These are phyloP conservation scores for Plebejus melissa DNA, from an alignment of 2,888 invertebrate genomes.

Conservation along the genomic window DNA sequence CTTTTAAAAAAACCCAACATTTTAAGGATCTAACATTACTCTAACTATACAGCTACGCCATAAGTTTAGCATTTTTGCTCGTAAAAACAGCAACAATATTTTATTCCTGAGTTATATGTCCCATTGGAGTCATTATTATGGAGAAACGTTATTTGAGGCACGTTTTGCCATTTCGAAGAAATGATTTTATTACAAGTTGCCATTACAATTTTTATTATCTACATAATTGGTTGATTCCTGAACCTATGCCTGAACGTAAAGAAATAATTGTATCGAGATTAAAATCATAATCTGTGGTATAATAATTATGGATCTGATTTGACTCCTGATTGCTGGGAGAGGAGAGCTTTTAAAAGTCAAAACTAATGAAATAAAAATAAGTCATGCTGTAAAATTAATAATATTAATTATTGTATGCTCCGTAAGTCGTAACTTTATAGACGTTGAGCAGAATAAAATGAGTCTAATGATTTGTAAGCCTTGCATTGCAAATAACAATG, in stretches of 20 bases:
- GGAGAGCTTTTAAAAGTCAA: neutral
- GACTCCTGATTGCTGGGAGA: neutral
- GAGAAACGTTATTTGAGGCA: slow-evolving; percentile 19
- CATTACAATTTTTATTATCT: neutral
- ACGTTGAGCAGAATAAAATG: too few relatives aligned
- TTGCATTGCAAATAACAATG: too few relatives aligned
- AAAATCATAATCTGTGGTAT: neutral
- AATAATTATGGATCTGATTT: neutral
- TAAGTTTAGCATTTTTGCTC: neutral
- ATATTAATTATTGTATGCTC: too few relatives aligned
- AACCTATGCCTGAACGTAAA: neutral
- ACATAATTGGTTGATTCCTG: neutral
- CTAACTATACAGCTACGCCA: neutral
- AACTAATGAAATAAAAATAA: neutral
- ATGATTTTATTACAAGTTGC: neutral
- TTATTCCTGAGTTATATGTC: slow-evolving; percentile 6
- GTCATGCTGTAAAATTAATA: neutral
- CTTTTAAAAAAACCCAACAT: too few relatives aligned
- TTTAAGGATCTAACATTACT: too few relatives aligned
- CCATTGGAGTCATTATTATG: slow-evolving; percentile 19
- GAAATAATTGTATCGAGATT: neutral
- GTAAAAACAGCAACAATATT: slow-evolving; percentile 6
- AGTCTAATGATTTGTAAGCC: too few relatives aligned
- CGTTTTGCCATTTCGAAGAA: neutral
- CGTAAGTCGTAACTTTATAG: too few relatives aligned